Percentiles rank a stretch among this genome's conserved stretches.
Conservation (phyloP, 2,888 invertebrate species). For the Eubasilissa splendida region DNA sequence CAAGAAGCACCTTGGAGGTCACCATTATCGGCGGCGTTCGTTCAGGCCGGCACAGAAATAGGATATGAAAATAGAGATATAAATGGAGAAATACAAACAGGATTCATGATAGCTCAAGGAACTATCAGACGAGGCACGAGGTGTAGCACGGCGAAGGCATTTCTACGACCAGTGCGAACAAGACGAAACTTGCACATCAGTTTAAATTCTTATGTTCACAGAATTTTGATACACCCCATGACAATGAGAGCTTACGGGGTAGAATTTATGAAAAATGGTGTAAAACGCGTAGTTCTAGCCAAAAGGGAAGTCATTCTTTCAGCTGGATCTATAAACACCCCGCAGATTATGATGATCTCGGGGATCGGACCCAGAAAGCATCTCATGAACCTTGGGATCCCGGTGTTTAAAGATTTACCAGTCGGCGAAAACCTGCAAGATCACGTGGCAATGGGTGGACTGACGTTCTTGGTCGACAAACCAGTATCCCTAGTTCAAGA, state of each 20-base stretch:
- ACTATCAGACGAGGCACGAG: slow-evolving; percentile 84
- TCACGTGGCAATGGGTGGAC: slow-evolving; percentile 89
- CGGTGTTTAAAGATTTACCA: slow-evolving; percentile 81
- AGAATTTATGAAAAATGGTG: slow-evolving; percentile 84
- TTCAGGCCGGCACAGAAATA: slow-evolving; percentile 85
- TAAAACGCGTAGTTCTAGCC: slow-evolving; percentile 79
- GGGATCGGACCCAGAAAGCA: slow-evolving; percentile 86
- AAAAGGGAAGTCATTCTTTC: slow-evolving; percentile 89
- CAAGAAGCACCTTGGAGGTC: slow-evolving; percentile 91
- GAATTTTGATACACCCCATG: slow-evolving; percentile 81
- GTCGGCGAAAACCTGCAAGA: slow-evolving; percentile 91
- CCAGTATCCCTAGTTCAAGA: slow-evolving; percentile 88
- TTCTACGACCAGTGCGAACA: slow-evolving; percentile 83
- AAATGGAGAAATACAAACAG: slow-evolving; percentile 85
- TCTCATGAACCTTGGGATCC: slow-evolving; percentile 79
- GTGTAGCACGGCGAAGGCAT: slow-evolving; percentile 92
- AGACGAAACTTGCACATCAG: slow-evolving; percentile 87
- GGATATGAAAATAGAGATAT: slow-evolving; percentile 89
- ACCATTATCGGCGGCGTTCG: slow-evolving; percentile 86
- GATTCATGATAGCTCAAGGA: slow-evolving; percentile 88
- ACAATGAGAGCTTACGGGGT: slow-evolving; percentile 86
- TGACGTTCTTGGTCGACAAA: slow-evolving; percentile 86
- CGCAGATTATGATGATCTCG: slow-evolving; percentile 93
- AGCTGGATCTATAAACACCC: slow-evolving; percentile 93
- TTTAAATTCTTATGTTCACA: slow-evolving; percentile 84